Evolutionary conservation across 2,113 vertebrate species (phyloP).

Genomic region (Psilopogon haemacephalus): DNA sequence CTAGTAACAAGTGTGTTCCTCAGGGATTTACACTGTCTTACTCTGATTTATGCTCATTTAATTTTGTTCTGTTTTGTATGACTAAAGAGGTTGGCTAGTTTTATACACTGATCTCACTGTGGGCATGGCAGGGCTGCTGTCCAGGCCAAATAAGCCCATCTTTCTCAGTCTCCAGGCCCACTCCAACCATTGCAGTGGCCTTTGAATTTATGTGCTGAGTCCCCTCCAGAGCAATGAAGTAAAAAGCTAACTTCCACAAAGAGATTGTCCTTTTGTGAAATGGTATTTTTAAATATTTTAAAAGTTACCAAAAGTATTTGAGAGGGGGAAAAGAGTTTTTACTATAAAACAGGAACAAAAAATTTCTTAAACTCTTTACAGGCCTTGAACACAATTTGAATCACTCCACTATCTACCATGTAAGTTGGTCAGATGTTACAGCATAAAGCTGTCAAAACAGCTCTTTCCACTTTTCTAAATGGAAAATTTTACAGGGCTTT

Average conservation of each 20-base stretch:
- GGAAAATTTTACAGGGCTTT: neutral
- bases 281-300: neutral
- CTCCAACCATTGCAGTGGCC: accelerated
- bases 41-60: neutral
- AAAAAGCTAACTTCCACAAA: neutral
- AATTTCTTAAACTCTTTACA: neutral
- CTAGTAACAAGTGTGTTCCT: neutral
- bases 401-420: neutral
- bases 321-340: neutral
- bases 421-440: neutral
- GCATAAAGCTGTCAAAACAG: neutral
- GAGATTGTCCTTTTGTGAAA: neutral
- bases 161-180: neutral
- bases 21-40: neutral
- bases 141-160: neutral
- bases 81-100: neutral
- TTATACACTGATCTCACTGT: neutral
- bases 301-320: neutral
- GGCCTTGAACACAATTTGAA: neutral
- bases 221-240: neutral
- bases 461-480: neutral
- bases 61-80: neutral
- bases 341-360: neutral
- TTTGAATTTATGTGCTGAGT: neutral
- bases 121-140: neutral